These are phyloP conservation scores for Rhynchomys soricoides DNA, from an alignment of 2,113 vertebrate species.

Conservation along the genomic window DNA sequence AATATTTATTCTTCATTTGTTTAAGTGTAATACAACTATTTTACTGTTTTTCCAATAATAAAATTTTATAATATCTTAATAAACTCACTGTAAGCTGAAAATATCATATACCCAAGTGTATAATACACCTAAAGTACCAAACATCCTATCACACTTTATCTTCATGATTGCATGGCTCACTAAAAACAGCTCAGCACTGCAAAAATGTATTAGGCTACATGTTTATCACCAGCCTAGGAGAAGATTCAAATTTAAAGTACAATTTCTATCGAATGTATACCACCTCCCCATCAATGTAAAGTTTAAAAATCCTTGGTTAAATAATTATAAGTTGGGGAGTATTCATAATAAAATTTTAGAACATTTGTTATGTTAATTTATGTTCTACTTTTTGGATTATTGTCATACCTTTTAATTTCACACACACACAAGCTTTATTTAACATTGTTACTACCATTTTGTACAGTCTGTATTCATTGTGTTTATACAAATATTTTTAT, in stretches of 20 bases:
- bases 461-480: background rate
- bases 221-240: background rate
- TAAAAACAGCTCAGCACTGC: background rate
- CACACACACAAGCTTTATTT: background rate
- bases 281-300: background rate
- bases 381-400: background rate
- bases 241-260: background rate
- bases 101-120: background rate
- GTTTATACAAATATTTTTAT: background rate
- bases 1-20: constrained; percentile 21
- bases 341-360: constrained; percentile 24
- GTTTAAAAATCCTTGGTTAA: background rate
- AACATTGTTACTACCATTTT: constrained; percentile 19
- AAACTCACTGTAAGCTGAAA: background rate
- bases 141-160: background rate
- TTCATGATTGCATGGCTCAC: background rate
- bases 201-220: background rate
- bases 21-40: background rate
- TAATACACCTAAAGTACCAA: background rate
- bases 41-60: constrained; percentile 31
- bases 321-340: background rate
- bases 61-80: background rate
- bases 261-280: background rate
- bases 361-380: constrained; percentile 25
- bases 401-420: constrained; percentile 7